Evolutionary conservation across 2,797 vertebrate species (phyloP).

Genomic region (Champsocephalus gunnari): DNA sequence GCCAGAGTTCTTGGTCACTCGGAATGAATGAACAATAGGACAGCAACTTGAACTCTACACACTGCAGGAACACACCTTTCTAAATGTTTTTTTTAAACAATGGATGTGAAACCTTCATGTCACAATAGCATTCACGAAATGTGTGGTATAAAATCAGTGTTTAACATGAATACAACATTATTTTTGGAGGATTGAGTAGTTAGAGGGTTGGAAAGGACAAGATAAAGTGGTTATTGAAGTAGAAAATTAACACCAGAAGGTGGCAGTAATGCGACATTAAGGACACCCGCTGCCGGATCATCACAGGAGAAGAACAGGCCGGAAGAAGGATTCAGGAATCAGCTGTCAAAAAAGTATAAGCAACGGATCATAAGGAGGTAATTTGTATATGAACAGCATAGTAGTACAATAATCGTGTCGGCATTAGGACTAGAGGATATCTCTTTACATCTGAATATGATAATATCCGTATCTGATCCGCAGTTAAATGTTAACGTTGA

Average conservation of each 20-base stretch:
- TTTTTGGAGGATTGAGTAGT: neutral
- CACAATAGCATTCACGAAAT: neutral
- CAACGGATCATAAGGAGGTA: conserved; percentile 58
- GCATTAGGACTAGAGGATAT: neutral
- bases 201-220: neutral
- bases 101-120: conserved; percentile 5
- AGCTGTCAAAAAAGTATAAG: conserved; percentile 77
- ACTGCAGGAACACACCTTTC: neutral
- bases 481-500: conserved; percentile 18
- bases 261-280: neutral
- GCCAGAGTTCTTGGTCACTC: too few relatives aligned
- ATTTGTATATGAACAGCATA: neutral
- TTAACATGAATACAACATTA: neutral
- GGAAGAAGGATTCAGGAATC: conserved; percentile 70
- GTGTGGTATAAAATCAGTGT: neutral
- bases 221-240: neutral
- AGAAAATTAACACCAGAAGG: neutral
- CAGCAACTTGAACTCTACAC: neutral
- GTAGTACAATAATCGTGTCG: neutral
- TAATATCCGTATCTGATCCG: neutral
- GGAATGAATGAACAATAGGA: too few relatives aligned
- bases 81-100: conserved; percentile 9
- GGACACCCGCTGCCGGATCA: neutral
- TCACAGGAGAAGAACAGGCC: conserved; percentile 13
- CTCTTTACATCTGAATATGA: fast-evolving